Evolutionary conservation across 2,113 vertebrate species (phyloP), one percentile per base, ranked within the genome.

Genomic region (Girardinichthys multiradiatus): DNA sequence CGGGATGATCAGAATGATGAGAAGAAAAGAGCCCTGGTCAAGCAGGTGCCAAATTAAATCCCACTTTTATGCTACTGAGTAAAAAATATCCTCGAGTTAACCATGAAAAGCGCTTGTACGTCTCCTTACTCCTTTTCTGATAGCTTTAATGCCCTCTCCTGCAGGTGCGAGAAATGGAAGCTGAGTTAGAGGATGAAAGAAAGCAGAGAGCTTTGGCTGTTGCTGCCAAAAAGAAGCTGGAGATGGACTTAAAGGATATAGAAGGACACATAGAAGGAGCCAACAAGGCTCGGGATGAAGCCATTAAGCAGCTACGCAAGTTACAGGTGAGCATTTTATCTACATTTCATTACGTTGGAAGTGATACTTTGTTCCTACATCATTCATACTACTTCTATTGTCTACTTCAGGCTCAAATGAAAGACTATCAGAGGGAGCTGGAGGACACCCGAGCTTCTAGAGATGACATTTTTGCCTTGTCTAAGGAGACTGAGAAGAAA

Each of bases 401-500:
- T 12, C 4, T 63, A n/a, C 71, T 68, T 19, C 92, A 99, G 98
- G 96, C 96, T 82, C 98, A 99, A 83, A 97, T 97, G 96, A 99
- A 99, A 82, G 98, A 99, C 90, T 98, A 97, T 90, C 98, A 99
- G 80, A 93, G 98, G 74, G 98, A 99, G 86, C 88, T 99, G 83
- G 98, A 99, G 29, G 98, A 99, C 2, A 95, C 98, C 42, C 94
- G 96, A 0, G 90, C 95, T 21, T 95, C 97, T 74, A 93, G 98
- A 73, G 98, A 99, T 0, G 98, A 99, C 30, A 96, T 99, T 82
- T 96, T 99, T 57, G 94, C 96, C 82, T 92, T 97, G 0, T 96
- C 98, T 66, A 97, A 97, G 83, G 98, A 99, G 86, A 99, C 95
- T 1, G 98, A 99, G 92, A 99, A 98, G 94, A 99, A 99, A 82